Base-by-base conservation (phyloP, 2,888 invertebrate species). In the Busseola fusca region DNA sequence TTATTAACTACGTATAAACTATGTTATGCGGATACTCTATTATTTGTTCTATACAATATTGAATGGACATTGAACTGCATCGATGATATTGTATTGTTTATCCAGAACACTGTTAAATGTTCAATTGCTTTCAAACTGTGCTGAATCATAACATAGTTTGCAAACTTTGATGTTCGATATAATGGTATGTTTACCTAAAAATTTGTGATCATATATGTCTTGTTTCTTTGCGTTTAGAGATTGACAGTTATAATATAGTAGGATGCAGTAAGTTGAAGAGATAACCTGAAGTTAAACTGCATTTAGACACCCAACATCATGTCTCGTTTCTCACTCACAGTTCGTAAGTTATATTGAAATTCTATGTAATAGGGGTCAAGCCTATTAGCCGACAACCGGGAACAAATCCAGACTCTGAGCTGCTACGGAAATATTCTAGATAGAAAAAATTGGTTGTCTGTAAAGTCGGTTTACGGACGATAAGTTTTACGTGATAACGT, bases 141-240 rank as follows among this genome's bases (percentile, higher is more conserved):
- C 18, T 62, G 56, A 72, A 73, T 59, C 45, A 52, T 63, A 7
- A 42, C 50, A 34, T 18, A 30, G 52, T 67, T 54, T 63, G 62
- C 40, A 54, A 74, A 74, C 74, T 79, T 74, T 67, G 76, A 79
- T 66, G 48, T 74, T 3, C 5, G 12, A 14, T 40, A 48, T 52
- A 16, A 56, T 63, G 54, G 52, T 63, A 1, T n/a, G 52, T 79
- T 73, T 58, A n/a, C 14, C 18, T 14, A 37, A 30, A 70, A 30
- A 30, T 42, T 77, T 62, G 25, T 30, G 21, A 21, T 62, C 7
- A 10, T 34, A n/a, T 25, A 7, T 77, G 59, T 50, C 16, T 59
- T 60, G 64, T 60, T 72, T 56, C 9, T 25, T 25, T 25, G 12
- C n/a, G 7, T 45, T 45, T 18, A 54, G 16, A 18, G 30, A 64